Percentiles rank a stretch among this genome's conserved stretches.
These are phyloP conservation scores for Lapara coniferarum DNA, from an alignment of 2,888 invertebrate species.

Conservation along the genomic window DNA sequence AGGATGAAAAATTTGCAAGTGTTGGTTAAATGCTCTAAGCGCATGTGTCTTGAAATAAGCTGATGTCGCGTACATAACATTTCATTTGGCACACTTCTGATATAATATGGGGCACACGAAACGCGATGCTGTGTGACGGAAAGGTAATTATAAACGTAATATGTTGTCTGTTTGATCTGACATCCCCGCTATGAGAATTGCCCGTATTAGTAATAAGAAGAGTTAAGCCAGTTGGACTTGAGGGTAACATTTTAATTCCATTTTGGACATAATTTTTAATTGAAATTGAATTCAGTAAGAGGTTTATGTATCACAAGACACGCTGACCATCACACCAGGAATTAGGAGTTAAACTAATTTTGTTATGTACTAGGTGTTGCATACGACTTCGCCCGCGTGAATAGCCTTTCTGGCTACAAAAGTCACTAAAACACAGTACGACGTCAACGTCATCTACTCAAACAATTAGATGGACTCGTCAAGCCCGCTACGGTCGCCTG, in stretches of 20 bases:
- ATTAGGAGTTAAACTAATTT: no score
- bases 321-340: no score
- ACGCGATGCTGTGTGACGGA: neutral
- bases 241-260: neutral
- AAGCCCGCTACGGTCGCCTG: no score
- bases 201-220: neutral
- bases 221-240: neutral
- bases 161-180: neutral
- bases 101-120: neutral
- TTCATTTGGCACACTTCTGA: neutral
- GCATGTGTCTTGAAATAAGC: neutral
- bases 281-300: no score
- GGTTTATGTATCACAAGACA: no score
- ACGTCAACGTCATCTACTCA: no score
- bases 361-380: no score
- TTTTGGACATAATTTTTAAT: neutral
- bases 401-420: no score
- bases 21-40: neutral
- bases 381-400: no score
- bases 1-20: no score
- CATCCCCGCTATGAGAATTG: neutral
- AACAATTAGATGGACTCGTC: no score
- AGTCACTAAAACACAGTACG: no score
- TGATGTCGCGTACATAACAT: neutral
- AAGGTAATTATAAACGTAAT: conserved; percentile 3